Evolutionary conservation across 1,140 invertebrate genomes (phyloP).

Genomic region (Drosophila mayri): DNA sequence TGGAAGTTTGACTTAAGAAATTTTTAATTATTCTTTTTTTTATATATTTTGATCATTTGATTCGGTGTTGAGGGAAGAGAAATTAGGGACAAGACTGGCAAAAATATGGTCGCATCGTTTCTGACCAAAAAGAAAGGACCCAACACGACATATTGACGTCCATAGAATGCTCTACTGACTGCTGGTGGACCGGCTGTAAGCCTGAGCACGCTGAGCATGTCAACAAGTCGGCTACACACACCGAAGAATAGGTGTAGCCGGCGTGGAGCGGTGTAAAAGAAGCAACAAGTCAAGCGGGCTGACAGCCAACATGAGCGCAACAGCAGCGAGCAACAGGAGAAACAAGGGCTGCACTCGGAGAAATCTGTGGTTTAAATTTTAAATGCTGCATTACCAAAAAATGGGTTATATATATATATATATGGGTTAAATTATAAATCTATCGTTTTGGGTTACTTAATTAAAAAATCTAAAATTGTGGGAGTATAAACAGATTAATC

Average conservation of each 20-base stretch:
- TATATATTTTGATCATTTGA: too few relatives aligned
- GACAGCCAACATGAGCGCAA: slow-evolving; percentile 81
- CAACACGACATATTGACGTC: slow-evolving; percentile 68
- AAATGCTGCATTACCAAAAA: too few relatives aligned
- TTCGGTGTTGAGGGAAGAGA: too few relatives aligned
- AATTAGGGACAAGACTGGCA: background rate
- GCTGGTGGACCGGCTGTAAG: slow-evolving; percentile 50
- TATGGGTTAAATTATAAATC: background rate
- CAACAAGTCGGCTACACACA: slow-evolving; percentile 67
- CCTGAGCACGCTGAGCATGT: slow-evolving; percentile 82
- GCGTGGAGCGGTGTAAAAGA: slow-evolving; percentile 16
- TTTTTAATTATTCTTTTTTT: too few relatives aligned
- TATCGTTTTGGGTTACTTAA: too few relatives aligned
- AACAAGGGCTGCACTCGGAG: slow-evolving; percentile 54
- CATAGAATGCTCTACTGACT: slow-evolving; percentile 30
- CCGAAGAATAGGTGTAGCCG: slow-evolving; percentile 19
- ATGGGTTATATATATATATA: too few relatives aligned
- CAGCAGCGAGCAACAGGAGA: slow-evolving; percentile 55
- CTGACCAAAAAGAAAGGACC: slow-evolving; percentile 19
- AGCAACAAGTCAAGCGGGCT: slow-evolving; percentile 72
- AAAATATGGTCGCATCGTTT: slow-evolving; percentile 24
- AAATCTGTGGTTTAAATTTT: background rate
- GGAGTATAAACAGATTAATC: too few relatives aligned
- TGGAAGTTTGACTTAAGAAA: too few relatives aligned
- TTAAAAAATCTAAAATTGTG: too few relatives aligned